Evolutionary conservation across 2,888 invertebrate species (phyloP).

Genomic region (Netelia fuscicornis): DNA sequence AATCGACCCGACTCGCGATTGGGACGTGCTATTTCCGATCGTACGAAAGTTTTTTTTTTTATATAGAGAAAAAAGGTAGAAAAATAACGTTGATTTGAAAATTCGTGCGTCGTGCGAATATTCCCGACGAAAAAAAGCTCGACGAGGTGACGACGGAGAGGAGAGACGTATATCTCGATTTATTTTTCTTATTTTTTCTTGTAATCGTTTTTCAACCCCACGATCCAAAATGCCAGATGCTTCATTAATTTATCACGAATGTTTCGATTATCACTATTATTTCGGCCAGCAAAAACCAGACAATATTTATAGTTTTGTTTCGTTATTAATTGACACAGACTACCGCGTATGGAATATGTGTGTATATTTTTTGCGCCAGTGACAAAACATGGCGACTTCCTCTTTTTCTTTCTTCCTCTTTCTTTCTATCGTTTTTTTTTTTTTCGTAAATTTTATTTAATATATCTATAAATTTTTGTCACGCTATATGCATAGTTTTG

Average conservation of each 20-base stretch:
- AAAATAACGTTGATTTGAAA: not conserved
- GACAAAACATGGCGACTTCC: conserved; percentile 34
- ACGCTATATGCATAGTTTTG: conserved; percentile 32
- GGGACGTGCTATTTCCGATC: not conserved
- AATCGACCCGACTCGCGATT: not conserved
- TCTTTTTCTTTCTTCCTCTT: conserved; percentile 24
- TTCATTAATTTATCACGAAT: conserved; percentile 66
- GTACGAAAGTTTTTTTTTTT: not conserved
- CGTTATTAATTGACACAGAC: conserved; percentile 80
- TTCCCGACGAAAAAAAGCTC: conserved; percentile 3
- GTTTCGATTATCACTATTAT: conserved; percentile 65
- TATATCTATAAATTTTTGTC: conserved; percentile 35
- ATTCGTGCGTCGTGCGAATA: not conserved
- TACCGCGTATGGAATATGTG: conserved; percentile 74
- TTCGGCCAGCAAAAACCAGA: conserved; percentile 55
- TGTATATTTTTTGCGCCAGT: conserved; percentile 47
- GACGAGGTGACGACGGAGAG: not conserved
- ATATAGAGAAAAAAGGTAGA: not conserved
- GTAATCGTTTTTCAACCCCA: not conserved
- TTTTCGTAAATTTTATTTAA: not conserved
- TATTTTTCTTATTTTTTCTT: not conserved
- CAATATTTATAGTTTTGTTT: conserved; percentile 31
- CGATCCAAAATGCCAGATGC: conserved; percentile 37
- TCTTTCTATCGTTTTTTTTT: not conserved
- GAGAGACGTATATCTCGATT: not conserved